Evolutionary conservation across 2,888 invertebrate genomes (phyloP), one percentile per base, ranked within the genome.

Genomic region (Synanthedon vespiformis): DNA sequence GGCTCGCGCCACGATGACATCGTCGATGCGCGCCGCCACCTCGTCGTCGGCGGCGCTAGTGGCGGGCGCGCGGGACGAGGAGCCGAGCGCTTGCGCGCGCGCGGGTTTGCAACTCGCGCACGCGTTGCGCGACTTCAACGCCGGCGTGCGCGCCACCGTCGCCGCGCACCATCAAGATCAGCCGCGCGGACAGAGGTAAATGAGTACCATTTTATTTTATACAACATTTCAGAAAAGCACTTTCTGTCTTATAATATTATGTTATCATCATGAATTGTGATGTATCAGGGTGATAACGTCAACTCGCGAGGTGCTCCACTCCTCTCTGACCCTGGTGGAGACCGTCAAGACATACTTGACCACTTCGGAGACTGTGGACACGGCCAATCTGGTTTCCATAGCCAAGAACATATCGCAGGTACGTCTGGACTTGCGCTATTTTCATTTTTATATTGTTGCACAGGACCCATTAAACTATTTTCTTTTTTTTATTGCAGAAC

Each of bases 41-140:
- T 92, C 95, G 51, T 91, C 93, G 44, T 91, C 97, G 65, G 95
- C 97, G 4, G 95, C 95, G 70, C 84, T 98, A 54, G 89, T 97
- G 52, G 95, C 95, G 13, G 95, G 95, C 1, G 94, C 95, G 14
- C 90, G 94, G 11, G 94, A 93, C 74, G 92, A 92, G 4, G 95
- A 96, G 74, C 91, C 93, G 55, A 90, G 90, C 62, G 95, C 94
- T 64, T 62, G 94, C 0, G 94, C 93, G 3, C 92, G 92, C 58
- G 95, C 95, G 2, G 94, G 95, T 0, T 88, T 93, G 27, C 95
- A 95, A 63, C 94, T 95, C 0, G 95, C 95, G 0, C 89, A 92
- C 58, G 91, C 92, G 4, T 82, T 97, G 52, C 89, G 92, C 40
- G 92, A 93, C 59, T 90, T 95, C 61, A 90, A 92, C 8, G 89